Evolutionary conservation across 2,888 invertebrate genomes (phyloP).

Genomic region (Copidosoma aretas): DNA sequence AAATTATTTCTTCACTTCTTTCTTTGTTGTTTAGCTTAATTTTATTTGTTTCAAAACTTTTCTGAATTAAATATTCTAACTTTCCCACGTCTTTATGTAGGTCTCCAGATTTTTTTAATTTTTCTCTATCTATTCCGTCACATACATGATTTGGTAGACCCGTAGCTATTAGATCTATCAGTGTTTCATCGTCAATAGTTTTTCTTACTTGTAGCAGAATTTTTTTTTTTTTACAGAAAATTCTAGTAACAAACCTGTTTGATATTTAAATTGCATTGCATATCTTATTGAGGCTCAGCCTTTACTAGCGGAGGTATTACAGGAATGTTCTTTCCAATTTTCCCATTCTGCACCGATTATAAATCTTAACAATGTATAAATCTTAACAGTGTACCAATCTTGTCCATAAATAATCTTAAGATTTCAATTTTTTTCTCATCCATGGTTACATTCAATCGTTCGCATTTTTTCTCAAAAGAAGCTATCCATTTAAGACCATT

Average conservation of each 20-base stretch:
- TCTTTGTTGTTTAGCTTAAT: background rate
- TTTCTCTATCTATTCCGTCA: conserved; percentile 51
- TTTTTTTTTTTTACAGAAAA: conserved; percentile 42
- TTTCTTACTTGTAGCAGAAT: conserved; percentile 43
- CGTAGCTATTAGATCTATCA: conserved; percentile 50
- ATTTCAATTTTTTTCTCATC: conserved; percentile 38
- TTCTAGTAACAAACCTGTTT: conserved; percentile 25
- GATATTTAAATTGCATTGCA: too few relatives aligned
- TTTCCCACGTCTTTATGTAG: conserved; percentile 23
- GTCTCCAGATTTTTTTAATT: conserved; percentile 23
- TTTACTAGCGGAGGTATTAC: background rate
- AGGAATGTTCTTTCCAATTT: conserved; percentile 31
- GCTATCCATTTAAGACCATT: conserved; percentile 44
- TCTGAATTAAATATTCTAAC: conserved; percentile 40
- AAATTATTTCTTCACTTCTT: conserved; percentile 26
- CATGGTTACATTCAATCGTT: conserved; percentile 39
- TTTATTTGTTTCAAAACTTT: conserved; percentile 49
- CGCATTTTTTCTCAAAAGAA: conserved; percentile 47
- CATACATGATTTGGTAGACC: conserved; percentile 49
- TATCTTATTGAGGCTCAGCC: too few relatives aligned
- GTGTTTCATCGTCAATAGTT: conserved; percentile 42
- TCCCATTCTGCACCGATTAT: conserved; percentile 26
- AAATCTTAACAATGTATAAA: conserved; percentile 12
- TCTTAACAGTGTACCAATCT: conserved; percentile 39
- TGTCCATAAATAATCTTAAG: conserved; percentile 26